Evolutionary conservation across 2,113 vertebrate genomes (phyloP).

Genomic region (Channa argus): DNA sequence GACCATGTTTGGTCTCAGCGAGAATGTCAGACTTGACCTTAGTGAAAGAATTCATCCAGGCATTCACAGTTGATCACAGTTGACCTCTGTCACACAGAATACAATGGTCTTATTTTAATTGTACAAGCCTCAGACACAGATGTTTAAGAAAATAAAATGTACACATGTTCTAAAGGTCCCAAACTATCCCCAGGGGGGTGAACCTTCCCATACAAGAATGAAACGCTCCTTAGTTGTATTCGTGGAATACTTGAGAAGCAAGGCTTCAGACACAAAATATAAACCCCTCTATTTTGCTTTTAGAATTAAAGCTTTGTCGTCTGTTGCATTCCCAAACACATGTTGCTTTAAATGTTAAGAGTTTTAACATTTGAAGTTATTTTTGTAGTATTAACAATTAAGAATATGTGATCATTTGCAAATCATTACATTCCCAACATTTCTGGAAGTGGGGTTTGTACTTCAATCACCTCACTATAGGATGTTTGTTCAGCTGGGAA

Average conservation of each 20-base stretch:
- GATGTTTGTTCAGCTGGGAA: too few species aligned
- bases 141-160: constrained; percentile 48
- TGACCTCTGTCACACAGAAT: constrained; percentile 63
- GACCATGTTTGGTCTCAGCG: constrained; percentile 65
- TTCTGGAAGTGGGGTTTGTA: too few species aligned
- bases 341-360: too few species aligned
- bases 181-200: not conserved
- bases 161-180: constrained; percentile 50
- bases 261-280: constrained; percentile 1
- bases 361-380: too few species aligned
- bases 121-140: constrained; percentile 45
- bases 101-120: constrained; percentile 73
- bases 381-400: too few species aligned
- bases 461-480: not conserved
- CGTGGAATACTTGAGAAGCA: not conserved
- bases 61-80: constrained; percentile 57
- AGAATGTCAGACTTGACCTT: constrained; percentile 71
- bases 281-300: too few species aligned
- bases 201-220: not conserved
- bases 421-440: too few species aligned
- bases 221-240: not conserved
- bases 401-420: too few species aligned
- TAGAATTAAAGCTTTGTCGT: too few species aligned
- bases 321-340: too few species aligned
- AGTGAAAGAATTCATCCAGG: constrained; percentile 69